phyloP scores from a whole-genome alignment of 1,140 invertebrate genomes.

The Euschistus heros region DNA sequence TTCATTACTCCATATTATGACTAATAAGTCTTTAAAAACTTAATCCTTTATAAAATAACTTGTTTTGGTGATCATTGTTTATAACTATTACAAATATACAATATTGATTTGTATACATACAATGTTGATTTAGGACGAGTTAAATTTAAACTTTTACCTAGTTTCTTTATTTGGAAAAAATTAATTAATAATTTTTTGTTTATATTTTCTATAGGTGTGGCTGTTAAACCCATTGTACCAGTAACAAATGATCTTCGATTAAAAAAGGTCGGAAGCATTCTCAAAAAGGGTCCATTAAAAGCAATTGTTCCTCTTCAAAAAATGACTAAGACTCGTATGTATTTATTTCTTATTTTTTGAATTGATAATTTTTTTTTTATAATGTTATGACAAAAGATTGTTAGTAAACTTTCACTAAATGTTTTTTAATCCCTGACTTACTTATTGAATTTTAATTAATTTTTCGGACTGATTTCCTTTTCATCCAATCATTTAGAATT shows the following conservation, averaged over 20 bases:
- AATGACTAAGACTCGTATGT: conserved; percentile 13
- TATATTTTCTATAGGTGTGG: background rate
- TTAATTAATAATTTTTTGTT: background rate
- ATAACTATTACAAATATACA: too few species aligned
- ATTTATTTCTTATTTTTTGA: background rate
- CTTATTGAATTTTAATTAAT: background rate
- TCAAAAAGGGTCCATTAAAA: conserved; percentile 20
- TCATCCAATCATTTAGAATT: background rate
- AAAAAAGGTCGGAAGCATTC: conserved; percentile 2
- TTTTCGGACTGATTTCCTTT: background rate
- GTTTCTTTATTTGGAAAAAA: background rate
- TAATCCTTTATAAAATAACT: too few species aligned
- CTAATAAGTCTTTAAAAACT: too few species aligned
- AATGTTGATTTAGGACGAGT: background rate
- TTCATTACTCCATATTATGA: too few species aligned
- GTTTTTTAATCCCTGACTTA: background rate
- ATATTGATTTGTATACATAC: background rate
- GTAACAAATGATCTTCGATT: conserved; percentile 2
- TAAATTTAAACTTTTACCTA: background rate
- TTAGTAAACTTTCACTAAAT: background rate
- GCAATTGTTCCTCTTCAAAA: conserved; percentile 14
- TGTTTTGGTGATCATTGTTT: too few species aligned
- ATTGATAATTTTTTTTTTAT: background rate
- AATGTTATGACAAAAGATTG: background rate
- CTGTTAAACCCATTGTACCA: background rate